A percentile compares a stretch with the other conserved stretches of the same genome.
phyloP scores from a whole-genome alignment of 2,888 invertebrate species.

The Xestia rhomboidea region DNA sequence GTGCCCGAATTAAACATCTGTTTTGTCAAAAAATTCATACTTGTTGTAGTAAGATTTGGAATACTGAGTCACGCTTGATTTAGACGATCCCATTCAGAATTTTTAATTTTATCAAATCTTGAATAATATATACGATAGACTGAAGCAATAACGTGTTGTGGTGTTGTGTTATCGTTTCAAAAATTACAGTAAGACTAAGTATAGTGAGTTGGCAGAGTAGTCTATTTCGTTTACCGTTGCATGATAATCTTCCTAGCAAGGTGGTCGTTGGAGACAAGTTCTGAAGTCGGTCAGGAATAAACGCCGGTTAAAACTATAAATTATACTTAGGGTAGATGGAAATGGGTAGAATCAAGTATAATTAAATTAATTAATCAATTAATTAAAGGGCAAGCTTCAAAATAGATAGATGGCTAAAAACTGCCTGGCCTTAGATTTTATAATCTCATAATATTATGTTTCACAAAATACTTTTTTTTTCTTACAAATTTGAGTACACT shows the following conservation, averaged over 20 bases:
- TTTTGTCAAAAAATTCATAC: background rate
- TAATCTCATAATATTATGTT: background rate
- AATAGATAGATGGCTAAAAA: background rate
- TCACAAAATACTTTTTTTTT: background rate
- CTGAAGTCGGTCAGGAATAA: conserved; percentile 43
- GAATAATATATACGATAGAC: background rate
- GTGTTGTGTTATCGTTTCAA: background rate
- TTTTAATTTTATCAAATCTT: background rate
- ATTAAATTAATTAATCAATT: too few relatives aligned
- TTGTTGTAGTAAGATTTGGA: background rate
- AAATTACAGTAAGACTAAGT: conserved; percentile 7
- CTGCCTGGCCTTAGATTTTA: background rate
- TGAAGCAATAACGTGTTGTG: background rate
- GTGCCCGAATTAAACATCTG: background rate
- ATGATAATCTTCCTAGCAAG: conserved; percentile 9
- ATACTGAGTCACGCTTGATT: background rate
- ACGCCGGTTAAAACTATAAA: conserved; percentile 10
- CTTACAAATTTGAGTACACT: background rate
- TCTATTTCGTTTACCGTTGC: conserved; percentile 41
- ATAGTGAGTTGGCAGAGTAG: background rate
- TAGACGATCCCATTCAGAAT: background rate
- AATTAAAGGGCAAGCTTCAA: background rate
- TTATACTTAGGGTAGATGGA: background rate
- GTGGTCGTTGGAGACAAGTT: conserved; percentile 21
- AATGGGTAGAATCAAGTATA: background rate